phyloP scores from a whole-genome alignment of 2,797 vertebrate genomes.

The Lycodopsis pacificus region DNA sequence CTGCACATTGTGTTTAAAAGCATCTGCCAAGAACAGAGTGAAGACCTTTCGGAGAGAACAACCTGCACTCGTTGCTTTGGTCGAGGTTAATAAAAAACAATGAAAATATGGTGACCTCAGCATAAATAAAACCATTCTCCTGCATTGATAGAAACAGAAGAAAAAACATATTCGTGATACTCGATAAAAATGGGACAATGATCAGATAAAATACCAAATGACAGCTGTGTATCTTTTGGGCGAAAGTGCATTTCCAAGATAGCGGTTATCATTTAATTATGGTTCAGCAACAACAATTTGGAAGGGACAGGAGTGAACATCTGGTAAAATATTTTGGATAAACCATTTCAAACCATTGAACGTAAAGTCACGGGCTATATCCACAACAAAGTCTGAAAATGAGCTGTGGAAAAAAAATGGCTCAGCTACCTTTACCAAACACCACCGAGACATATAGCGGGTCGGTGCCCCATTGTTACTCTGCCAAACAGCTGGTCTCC shows the following conservation, averaged over 20 bases:
- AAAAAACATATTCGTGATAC: background rate
- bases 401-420: constrained; percentile 50
- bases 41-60: background rate
- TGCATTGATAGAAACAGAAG: background rate
- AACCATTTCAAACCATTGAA: background rate
- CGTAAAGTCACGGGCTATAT: background rate
- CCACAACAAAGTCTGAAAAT: constrained; percentile 43
- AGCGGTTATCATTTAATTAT: background rate
- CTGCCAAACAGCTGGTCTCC: constrained; percentile 82
- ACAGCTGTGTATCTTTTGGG: background rate
- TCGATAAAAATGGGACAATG: background rate
- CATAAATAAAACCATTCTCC: background rate
- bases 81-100: constrained; percentile 5
- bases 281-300: background rate
- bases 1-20: constrained; percentile 31
- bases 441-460: constrained; percentile 53
- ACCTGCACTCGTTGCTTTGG: background rate
- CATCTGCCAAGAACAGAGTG: constrained; percentile 3
- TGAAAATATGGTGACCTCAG: background rate
- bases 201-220: constrained; percentile 1
- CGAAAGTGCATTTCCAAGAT: background rate
- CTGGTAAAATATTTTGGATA: background rate
- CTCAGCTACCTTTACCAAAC: constrained; percentile 61
- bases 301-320: background rate
- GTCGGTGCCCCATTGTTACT: constrained; percentile 37